These are phyloP conservation scores for Drosophila virilis DNA, from an alignment of 1,140 invertebrate genomes.

Conservation along the genomic window DNA sequence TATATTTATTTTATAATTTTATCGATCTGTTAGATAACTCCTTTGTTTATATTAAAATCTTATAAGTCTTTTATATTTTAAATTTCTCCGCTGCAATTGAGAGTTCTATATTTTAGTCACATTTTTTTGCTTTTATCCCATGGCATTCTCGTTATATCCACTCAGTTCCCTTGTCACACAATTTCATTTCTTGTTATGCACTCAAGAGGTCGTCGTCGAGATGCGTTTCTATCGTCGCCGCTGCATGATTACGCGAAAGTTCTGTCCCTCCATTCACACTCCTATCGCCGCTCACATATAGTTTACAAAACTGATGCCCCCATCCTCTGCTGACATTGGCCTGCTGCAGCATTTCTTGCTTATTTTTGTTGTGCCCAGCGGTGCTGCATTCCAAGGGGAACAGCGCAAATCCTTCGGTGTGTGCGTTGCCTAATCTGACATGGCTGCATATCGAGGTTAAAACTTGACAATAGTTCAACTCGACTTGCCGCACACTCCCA, in stretches of 20 bases:
- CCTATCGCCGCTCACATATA: not conserved
- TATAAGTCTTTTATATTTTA: too few species aligned
- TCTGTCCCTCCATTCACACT: slow-evolving; percentile 2
- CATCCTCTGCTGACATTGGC: slow-evolving; percentile 6
- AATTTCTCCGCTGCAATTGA: too few species aligned
- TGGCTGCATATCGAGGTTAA: slow-evolving; percentile 80
- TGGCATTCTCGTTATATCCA: not conserved
- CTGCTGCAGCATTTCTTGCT: slow-evolving; percentile 60
- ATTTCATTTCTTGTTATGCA: slow-evolving; percentile 81
- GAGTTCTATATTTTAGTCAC: not conserved
- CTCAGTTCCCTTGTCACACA: slow-evolving; percentile 43
- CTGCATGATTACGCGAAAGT: slow-evolving; percentile 64
- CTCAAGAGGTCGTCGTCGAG: slow-evolving; percentile 65
- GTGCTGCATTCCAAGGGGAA: slow-evolving; percentile 53
- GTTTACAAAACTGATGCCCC: not conserved
- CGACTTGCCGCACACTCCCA: slow-evolving; percentile 68
- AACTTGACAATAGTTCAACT: slow-evolving; percentile 82
- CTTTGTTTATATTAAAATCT: too few species aligned
- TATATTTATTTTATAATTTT: too few species aligned
- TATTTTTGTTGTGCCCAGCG: slow-evolving; percentile 67
- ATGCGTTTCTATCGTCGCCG: slow-evolving; percentile 42
- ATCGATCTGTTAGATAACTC: too few species aligned
- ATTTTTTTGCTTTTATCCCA: not conserved
- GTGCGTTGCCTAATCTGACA: slow-evolving; percentile 69
- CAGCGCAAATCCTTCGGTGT: slow-evolving; percentile 15